Percentiles rank a stretch among this genome's conserved stretches.
Conservation (phyloP, 35 echinoderm and acorn worm genomes). For the Holothuria glaberrima region DNA sequence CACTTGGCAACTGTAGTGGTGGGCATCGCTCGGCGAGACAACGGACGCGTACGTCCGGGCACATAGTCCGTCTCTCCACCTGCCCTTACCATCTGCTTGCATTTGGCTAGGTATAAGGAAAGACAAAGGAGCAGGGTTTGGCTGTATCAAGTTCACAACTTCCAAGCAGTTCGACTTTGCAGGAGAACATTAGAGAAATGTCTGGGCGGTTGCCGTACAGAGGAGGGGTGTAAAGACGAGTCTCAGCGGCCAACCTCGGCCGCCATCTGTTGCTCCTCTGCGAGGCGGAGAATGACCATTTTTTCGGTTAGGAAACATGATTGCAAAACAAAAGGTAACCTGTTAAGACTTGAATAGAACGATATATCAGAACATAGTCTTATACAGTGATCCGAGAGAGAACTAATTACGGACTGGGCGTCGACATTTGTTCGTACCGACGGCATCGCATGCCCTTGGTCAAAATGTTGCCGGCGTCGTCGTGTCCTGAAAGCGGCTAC, state of each 20-base stretch:
- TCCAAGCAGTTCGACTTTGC: slow-evolving; percentile 39
- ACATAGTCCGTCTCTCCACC: slow-evolving; percentile 54
- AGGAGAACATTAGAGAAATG: slow-evolving; percentile 42
- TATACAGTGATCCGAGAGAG: slow-evolving; percentile 29
- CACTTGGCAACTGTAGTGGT: slow-evolving; percentile 48
- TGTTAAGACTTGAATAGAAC: slow-evolving; percentile 41
- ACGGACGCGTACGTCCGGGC: slow-evolving; percentile 44
- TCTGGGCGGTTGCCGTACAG: slow-evolving; percentile 27
- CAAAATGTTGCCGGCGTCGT: slow-evolving; percentile 51
- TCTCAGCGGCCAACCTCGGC: neutral
- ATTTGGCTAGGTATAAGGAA: slow-evolving; percentile 44
- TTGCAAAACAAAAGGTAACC: slow-evolving; percentile 50
- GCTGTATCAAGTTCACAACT: slow-evolving; percentile 46
- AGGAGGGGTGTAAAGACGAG: slow-evolving; percentile 15
- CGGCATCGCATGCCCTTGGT: slow-evolving; percentile 54
- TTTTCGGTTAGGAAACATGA: slow-evolving; percentile 41
- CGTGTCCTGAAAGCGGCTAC: slow-evolving; percentile 27
- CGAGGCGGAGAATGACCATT: slow-evolving; percentile 40
- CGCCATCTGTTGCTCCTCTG: slow-evolving; percentile 17
- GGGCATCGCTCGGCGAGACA: slow-evolving; percentile 46
- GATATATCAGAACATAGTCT: slow-evolving; percentile 53
- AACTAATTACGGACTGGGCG: slow-evolving; percentile 45
- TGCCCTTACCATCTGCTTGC: slow-evolving; percentile 43
- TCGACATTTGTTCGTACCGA: slow-evolving; percentile 42
- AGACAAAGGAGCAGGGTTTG: slow-evolving; percentile 61